Evolutionary conservation across 2,888 invertebrate genomes (phyloP).

Genomic region (Andricus quercusramuli): DNA sequence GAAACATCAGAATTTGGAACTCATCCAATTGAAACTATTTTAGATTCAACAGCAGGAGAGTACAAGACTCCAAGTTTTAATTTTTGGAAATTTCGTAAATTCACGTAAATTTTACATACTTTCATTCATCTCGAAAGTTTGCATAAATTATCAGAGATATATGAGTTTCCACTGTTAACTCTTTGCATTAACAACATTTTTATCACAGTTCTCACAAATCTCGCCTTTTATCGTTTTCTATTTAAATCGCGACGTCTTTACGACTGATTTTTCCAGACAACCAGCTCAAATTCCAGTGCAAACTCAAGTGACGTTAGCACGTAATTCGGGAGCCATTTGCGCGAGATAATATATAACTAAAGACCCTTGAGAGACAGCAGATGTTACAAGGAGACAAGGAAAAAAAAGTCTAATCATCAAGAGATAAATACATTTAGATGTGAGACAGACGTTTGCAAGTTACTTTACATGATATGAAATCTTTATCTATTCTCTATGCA

Average conservation of each 20-base stretch:
- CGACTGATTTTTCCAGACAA: slow-evolving; percentile 6
- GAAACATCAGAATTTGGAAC: slow-evolving; percentile 1
- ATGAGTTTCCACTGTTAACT: neutral
- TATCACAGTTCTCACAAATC: neutral
- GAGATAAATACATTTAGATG: slow-evolving; percentile 27
- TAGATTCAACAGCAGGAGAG: neutral
- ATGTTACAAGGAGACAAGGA: slow-evolving; percentile 21
- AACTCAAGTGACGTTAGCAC: neutral
- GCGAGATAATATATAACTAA: slow-evolving; percentile 21
- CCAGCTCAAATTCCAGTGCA: slow-evolving; percentile 7
- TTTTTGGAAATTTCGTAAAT: neutral
- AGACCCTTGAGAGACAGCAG: slow-evolving; percentile 22
- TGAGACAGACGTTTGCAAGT: slow-evolving; percentile 36
- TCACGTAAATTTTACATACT: neutral
- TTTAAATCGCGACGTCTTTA: neutral
- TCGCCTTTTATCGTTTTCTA: neutral
- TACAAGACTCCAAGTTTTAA: neutral
- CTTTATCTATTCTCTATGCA: slow-evolving; percentile 39
- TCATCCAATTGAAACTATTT: neutral
- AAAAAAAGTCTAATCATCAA: slow-evolving; percentile 36
- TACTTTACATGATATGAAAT: slow-evolving; percentile 28
- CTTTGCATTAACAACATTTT: neutral
- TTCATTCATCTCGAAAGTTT: neutral
- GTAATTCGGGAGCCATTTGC: slow-evolving; percentile 29
- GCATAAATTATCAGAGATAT: neutral